Base-by-base conservation (phyloP, 2,797 vertebrate genomes). In the Sebastes ruberrimus region DNA sequence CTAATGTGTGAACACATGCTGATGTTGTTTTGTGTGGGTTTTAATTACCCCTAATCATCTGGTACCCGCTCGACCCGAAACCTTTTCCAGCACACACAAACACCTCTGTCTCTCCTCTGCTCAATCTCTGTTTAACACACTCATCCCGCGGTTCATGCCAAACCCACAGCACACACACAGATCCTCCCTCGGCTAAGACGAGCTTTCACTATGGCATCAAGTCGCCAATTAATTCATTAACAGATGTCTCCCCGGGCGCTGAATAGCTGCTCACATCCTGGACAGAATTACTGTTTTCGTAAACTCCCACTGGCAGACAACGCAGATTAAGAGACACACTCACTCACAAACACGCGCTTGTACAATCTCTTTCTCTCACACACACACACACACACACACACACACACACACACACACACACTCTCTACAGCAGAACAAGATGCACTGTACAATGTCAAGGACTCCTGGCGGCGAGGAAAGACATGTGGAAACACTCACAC, bases 151-250 rank as follows among this genome's bases (percentile, higher is more conserved):
- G 72, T 70, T 74, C 60, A 53, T 81, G 77, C 80, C 88, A 89
- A 92, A 93, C 74, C 90, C 92, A 79, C 91, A 89, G 86, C 42
- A 49, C 80, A 76, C 79, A 76, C 82, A 71, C 42, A 82, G 75
- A 87, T 76, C 79, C 85, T 86, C 86, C 90, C 83, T 83, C 46
- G 23, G 69, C 86, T 84, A 71, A 88, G 87, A 85, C 65, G 11
- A 84, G 88, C 88, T 92, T 92, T 93, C 88, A 86, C 85, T 85
- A 57, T 69, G 27, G 82, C 87, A 90, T 89, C 87, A 88, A 90
- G 83, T 83, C 89, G 70, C 75, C 90, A 92, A 89, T 95, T 91
- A 89, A 92, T 92, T 93, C 71, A 93, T 93, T 93, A 93, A 88
- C 85, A 88, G 87, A 87, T n/a, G 83, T 84, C 67, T 84, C 90